Percentiles rank a stretch among this genome's conserved stretches.
Conservation (phyloP, 1,140 invertebrate species). For the Ptiloglossa arizonensis region DNA sequence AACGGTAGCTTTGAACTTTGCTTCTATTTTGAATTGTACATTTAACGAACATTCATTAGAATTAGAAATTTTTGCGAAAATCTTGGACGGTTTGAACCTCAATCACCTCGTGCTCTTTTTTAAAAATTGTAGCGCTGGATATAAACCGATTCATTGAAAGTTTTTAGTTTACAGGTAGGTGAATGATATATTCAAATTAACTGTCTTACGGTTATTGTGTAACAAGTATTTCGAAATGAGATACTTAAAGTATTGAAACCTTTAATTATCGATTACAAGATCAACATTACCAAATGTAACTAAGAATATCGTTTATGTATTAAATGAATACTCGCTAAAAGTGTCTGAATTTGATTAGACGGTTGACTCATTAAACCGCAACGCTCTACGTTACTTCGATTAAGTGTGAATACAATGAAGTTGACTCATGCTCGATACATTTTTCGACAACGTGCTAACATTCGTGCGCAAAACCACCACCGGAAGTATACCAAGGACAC, state of each 20-base stretch:
- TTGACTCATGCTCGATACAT: slow-evolving; percentile 14
- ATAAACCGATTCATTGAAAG: too few species aligned
- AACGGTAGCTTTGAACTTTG: too few species aligned
- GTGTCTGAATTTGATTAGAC: not conserved
- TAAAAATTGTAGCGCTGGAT: too few species aligned
- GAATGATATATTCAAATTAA: too few species aligned
- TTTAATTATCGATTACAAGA: not conserved
- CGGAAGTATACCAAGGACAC: not conserved
- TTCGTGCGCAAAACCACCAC: not conserved
- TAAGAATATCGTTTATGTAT: not conserved
- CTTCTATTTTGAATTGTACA: too few species aligned
- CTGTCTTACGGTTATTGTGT: too few species aligned
- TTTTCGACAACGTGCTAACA: not conserved
- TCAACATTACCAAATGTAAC: too few species aligned
- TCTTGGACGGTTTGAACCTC: too few species aligned
- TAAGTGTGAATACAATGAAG: slow-evolving; percentile 22
- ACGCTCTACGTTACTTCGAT: not conserved
- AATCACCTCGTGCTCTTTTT: too few species aligned
- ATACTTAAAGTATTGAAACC: not conserved
- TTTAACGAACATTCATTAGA: too few species aligned
- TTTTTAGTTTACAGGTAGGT: too few species aligned
- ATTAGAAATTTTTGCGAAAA: too few species aligned
- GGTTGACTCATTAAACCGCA: slow-evolving; percentile 1
- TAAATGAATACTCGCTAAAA: not conserved
- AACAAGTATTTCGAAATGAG: not conserved